Percentiles rank a stretch among this genome's conserved stretches.
phyloP scores from a whole-genome alignment of 2,797 vertebrate species.

The Florisuga fusca region DNA sequence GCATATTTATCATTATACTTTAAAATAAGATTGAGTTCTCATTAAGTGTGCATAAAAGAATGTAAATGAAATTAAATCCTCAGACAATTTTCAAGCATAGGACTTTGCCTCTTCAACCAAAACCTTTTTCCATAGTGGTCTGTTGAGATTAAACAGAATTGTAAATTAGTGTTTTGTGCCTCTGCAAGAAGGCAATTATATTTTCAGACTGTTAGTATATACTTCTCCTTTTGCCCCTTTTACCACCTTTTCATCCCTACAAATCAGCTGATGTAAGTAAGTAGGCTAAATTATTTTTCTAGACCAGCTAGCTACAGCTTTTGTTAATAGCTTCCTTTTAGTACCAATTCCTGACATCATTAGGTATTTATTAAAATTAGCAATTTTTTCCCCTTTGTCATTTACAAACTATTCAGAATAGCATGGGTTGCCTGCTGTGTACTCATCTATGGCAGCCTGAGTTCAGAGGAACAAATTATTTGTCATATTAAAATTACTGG shows the following conservation, averaged over 20 bases:
- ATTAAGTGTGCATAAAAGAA: conserved; percentile 66
- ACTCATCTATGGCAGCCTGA: not conserved
- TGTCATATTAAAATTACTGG: not conserved
- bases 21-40: conserved; percentile 63
- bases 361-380: not conserved
- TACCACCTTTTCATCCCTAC: not conserved
- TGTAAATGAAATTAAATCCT: conserved; percentile 36
- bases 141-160: conserved; percentile 4
- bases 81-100: conserved; percentile 39
- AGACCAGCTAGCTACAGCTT: not conserved
- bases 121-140: not conserved
- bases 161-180: not conserved
- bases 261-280: not conserved
- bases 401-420: not conserved
- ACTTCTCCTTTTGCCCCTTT: not conserved
- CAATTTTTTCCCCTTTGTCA: not conserved
- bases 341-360: not conserved
- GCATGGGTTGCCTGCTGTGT: not conserved
- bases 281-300: not conserved
- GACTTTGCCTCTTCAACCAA: conserved; percentile 18
- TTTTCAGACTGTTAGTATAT: not conserved
- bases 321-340: not conserved
- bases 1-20: conserved; percentile 71
- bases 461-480: not conserved
- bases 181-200: conserved; percentile 1